Evolutionary conservation across 2,888 invertebrate genomes (phyloP).

Genomic region (Morpho helenor): DNA sequence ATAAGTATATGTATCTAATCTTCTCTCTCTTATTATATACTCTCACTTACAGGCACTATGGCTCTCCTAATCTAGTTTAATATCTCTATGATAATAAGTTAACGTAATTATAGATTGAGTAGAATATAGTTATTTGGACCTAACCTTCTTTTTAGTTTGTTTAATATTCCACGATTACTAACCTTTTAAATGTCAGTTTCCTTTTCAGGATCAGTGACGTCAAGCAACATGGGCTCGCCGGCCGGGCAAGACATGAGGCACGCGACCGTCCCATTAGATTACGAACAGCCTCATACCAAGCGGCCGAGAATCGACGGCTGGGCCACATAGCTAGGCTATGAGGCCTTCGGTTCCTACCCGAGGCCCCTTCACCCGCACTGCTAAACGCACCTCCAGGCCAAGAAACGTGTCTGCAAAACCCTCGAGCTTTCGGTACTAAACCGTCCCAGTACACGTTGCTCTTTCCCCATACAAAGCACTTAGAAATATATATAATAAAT

Average conservation of each 20-base stretch:
- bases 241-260: constrained; percentile 78
- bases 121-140: no score
- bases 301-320: constrained; percentile 94
- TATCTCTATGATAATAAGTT: no score
- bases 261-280: constrained; percentile 63
- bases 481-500: no score
- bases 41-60: no score
- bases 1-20: no score
- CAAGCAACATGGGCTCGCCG: constrained; percentile 90
- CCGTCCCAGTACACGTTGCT: constrained; percentile 35
- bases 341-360: constrained; percentile 73
- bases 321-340: constrained; percentile 88
- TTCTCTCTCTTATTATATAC: no score
- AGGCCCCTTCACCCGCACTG: constrained; percentile 76
- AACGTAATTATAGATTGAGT: no score
- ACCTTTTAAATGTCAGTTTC: constrained; percentile 7
- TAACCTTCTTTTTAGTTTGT: no score
- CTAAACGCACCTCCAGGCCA: constrained; percentile 43
- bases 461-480: no score
- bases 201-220: constrained; percentile 87
- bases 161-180: constrained; percentile 4
- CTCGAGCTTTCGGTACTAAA: constrained; percentile 52
- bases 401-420: constrained; percentile 32
- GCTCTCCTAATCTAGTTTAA: no score
- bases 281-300: constrained; percentile 84